Evolutionary conservation across 2,888 invertebrate genomes (phyloP), one percentile per base, ranked within the genome.

Genomic region (Netelia fuscicornis): DNA sequence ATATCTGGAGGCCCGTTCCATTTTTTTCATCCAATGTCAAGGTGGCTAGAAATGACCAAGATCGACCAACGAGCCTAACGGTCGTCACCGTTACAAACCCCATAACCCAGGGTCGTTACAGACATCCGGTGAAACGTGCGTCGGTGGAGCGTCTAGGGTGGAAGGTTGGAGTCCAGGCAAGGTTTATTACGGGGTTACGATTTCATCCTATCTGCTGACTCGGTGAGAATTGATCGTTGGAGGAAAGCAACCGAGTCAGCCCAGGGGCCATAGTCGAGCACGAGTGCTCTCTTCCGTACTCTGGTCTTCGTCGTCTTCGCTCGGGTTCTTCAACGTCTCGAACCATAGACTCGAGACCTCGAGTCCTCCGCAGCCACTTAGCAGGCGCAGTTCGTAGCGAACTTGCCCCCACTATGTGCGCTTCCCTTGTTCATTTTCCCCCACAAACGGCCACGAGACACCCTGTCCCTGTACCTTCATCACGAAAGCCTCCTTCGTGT

Each of bases 351-450:
- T 88, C 75, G 84, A 85, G 83, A 86, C 81, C 86, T 83, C 83
- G 86, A 88, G 83, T 79, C 78, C 71, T 74, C 62, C n/a, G 70
- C 64, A 67, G 90, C 90, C 92, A 91, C 90, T 92, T 92, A 90
- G 88, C 89, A 89, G 83, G 89, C 89, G 85, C 81, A 85, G 80
- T 87, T 89, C 89, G 87, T 90, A 88, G 74, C 81, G 76, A 71
- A 71, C 37, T 37, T 78, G 80, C 79, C 76, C 76, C 70, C 48
- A 42, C 72, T 23, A 48, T 77, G 65, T 30, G n/a, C 72, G 30
- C 76, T 75, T 65, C 74, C 80, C 86, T 85, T 88, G 87, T 84
- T 86, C 77, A 81, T 86, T 83, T 72, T 84, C 62, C 52, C 76
- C 79, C 75, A 81, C 85, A 86, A 70, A 80, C 85, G 75, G 86